A percentile compares a stretch with the other conserved stretches of the same genome.
phyloP scores from a whole-genome alignment of 2,888 invertebrate genomes.

The Coenonympha arcania region DNA sequence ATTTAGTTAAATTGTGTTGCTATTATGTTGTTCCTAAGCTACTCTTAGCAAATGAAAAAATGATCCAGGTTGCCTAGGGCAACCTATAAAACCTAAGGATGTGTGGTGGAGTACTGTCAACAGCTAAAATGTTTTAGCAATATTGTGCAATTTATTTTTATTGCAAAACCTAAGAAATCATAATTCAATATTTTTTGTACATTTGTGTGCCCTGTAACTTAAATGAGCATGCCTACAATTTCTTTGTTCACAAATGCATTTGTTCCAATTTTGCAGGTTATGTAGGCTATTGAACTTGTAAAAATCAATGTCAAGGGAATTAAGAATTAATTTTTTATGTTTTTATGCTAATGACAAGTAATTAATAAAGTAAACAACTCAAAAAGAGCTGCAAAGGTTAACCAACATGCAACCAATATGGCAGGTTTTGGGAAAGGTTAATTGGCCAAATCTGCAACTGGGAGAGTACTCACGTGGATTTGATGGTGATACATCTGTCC shows the following conservation, averaged over 20 bases:
- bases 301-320: neutral
- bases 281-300: neutral
- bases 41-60: too few relatives aligned
- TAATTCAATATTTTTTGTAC: too few relatives aligned
- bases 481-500: slow-evolving; percentile 99
- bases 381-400: neutral
- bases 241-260: neutral
- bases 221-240: too few relatives aligned
- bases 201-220: too few relatives aligned
- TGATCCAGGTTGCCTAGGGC: too few relatives aligned
- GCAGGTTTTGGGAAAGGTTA: slow-evolving; percentile 30
- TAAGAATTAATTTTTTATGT: neutral
- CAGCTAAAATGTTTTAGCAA: too few relatives aligned
- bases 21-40: neutral
- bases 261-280: neutral
- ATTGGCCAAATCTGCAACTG: too few relatives aligned
- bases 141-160: slow-evolving; percentile 1
- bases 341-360: neutral
- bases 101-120: too few relatives aligned
- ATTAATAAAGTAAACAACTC: too few relatives aligned
- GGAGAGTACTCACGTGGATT: slow-evolving; percentile 98
- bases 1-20: slow-evolving; percentile 29
- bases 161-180: too few relatives aligned
- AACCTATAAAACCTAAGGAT: too few relatives aligned
- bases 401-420: slow-evolving; percentile 23